phyloP scores from a whole-genome alignment of 2,113 vertebrate species.

The Ailuropoda melanoleuca region DNA sequence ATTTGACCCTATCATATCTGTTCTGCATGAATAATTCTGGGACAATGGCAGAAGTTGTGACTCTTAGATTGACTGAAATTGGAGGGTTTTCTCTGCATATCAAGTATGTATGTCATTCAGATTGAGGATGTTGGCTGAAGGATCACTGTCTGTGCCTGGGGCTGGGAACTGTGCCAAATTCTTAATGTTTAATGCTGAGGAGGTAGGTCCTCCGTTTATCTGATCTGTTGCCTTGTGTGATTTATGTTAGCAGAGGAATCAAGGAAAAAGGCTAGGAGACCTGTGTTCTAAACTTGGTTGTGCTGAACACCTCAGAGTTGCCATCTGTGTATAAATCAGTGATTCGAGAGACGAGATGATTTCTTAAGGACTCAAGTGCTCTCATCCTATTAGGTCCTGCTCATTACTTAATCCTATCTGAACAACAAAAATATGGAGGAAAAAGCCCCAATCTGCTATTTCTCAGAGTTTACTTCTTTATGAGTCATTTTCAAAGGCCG shows the following conservation, averaged over 20 bases:
- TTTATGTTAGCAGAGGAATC: background rate
- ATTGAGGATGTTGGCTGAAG: background rate
- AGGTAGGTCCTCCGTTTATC: background rate
- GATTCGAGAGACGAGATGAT: background rate
- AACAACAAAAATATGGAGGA: background rate
- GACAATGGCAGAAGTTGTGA: background rate
- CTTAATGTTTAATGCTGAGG: background rate
- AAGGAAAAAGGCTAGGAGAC: background rate
- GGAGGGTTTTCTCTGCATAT: background rate
- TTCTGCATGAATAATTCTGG: background rate
- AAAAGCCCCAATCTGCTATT: background rate
- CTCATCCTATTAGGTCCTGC: background rate
- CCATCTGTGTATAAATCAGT: background rate
- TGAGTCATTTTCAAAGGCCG: background rate
- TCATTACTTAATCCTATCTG: background rate
- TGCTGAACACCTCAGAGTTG: background rate
- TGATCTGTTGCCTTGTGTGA: background rate
- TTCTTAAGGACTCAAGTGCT: background rate
- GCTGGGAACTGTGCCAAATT: background rate
- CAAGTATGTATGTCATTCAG: background rate
- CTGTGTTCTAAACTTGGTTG: background rate
- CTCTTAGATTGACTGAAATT: background rate
- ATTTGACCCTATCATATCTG: background rate
- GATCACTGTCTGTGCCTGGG: background rate
- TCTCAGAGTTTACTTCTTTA: background rate